These are phyloP conservation scores for Sinelater perroti DNA, from an alignment of 2,888 invertebrate species.

Conservation along the genomic window DNA sequence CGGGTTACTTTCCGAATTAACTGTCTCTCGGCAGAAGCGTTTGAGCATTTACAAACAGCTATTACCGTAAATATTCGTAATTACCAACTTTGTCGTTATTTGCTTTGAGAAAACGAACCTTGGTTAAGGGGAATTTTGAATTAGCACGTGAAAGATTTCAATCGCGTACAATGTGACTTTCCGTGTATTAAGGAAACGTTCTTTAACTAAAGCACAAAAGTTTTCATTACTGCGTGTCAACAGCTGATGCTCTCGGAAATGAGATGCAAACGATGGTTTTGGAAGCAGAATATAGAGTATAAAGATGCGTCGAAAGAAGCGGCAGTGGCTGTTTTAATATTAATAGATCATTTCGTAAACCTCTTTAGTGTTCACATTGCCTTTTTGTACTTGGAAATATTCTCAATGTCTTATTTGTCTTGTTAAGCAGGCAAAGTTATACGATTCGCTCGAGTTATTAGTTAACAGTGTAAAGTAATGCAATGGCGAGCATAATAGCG, in stretches of 20 bases:
- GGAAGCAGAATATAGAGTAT: not conserved
- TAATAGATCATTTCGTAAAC: not conserved
- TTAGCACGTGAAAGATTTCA: no score
- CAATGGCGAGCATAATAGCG: no score
- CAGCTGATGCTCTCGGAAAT: constrained; percentile 1
- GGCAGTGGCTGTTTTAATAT: constrained; percentile 2
- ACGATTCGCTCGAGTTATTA: no score
- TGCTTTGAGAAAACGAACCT: not conserved
- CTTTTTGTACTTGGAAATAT: no score
- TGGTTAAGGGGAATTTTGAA: not conserved
- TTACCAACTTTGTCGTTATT: constrained; percentile 10
- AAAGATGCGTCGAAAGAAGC: not conserved
- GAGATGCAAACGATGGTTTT: constrained; percentile 2
- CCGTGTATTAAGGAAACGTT: not conserved
- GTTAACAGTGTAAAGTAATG: no score
- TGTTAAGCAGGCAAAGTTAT: no score
- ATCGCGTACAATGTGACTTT: no score
- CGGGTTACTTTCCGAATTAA: constrained; percentile 21
- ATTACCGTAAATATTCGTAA: not conserved
- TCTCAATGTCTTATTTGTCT: no score
- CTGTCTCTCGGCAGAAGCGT: constrained; percentile 8
- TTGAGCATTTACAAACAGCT: constrained; percentile 5
- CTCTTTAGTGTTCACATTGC: not conserved
- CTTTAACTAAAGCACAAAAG: constrained; percentile 1
- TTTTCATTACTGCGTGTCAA: constrained; percentile 10